Evolutionary conservation across 2,797 vertebrate species (phyloP), one percentile per base, ranked within the genome.

Genomic region (Hoplostethus atlanticus): DNA sequence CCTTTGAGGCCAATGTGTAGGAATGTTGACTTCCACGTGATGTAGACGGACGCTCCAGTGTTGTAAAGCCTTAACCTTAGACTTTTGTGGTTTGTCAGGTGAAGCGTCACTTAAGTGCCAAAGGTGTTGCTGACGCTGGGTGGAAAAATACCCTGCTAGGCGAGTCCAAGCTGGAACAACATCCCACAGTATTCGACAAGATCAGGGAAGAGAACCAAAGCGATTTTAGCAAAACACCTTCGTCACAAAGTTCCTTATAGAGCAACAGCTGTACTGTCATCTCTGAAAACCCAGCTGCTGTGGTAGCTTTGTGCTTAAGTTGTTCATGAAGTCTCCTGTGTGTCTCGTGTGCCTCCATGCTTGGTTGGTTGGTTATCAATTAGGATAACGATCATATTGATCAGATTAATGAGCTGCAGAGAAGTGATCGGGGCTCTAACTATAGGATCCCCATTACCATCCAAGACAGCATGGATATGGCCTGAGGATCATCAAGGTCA

Each of bases 381-480:
- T 68, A 42, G 30, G 58, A 55, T 63, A 73, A 64, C 1, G 8
- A 21, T 21, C 53, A 67, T 80, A 80, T 80, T 82, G 58, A 67
- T 87, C 77, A 84, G 79, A 70, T 68, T 77, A 85, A 89, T 84
- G 68, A 85, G 81, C 59, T 64, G n/a, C 17, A 17, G 16, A 51
- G 48, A 51, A 17, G 48, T 17, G 48, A n/a, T 21, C 3, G 42
- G 42, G 9, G 9, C 42, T 9, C 8, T 44, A 2, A 21, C 21
- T 21, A 21, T 21, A 21, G 12, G 9, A 34, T 34, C 34, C 34
- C 34, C 34, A 34, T 34, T 34, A 34, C 34, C 6, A 34, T 34
- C 34, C 34, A 34, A 51, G n/a, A 51, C 17, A 57, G 70, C 50
- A 7, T 50, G 65, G 70, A 56, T 79, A 56, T 34, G 69, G 84